phyloP scores from a whole-genome alignment of 2,113 vertebrate species.

The Drymodes brunneopygia region DNA sequence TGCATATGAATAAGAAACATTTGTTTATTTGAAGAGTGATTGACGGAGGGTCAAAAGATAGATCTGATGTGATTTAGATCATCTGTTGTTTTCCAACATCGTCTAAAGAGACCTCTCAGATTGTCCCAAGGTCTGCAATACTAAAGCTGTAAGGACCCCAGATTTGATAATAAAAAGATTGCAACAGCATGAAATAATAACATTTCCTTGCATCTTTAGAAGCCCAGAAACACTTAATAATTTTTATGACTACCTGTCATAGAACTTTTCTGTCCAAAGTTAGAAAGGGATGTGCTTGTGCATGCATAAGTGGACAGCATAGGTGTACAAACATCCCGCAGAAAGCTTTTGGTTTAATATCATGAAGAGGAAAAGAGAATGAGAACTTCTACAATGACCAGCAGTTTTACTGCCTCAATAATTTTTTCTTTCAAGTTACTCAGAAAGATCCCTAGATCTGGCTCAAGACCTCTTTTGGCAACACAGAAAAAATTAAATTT shows the following conservation, averaged over 20 bases:
- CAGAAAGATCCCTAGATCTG: not conserved
- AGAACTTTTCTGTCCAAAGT: not conserved
- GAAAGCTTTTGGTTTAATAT: not conserved
- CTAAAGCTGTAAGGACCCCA: not conserved
- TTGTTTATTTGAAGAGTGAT: not conserved
- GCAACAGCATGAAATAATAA: not conserved
- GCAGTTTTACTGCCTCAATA: not conserved
- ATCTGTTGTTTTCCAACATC: not conserved
- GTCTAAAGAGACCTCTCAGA: not conserved
- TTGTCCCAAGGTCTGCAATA: not conserved
- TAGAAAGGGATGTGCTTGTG: not conserved
- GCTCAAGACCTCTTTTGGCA: not conserved
- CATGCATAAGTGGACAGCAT: accelerated
- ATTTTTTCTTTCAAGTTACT: not conserved
- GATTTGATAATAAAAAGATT: not conserved
- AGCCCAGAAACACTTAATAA: not conserved
- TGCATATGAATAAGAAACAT: not conserved
- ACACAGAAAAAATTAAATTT: not conserved
- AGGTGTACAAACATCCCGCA: not conserved
- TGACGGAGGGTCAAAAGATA: not conserved
- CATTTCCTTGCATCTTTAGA: not conserved
- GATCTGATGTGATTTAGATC: not conserved
- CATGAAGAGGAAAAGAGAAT: not conserved
- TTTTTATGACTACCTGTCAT: not conserved
- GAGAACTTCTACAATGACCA: not conserved